Conservation (phyloP, 1,140 invertebrate genomes). For the Drosophila albomicans region DNA sequence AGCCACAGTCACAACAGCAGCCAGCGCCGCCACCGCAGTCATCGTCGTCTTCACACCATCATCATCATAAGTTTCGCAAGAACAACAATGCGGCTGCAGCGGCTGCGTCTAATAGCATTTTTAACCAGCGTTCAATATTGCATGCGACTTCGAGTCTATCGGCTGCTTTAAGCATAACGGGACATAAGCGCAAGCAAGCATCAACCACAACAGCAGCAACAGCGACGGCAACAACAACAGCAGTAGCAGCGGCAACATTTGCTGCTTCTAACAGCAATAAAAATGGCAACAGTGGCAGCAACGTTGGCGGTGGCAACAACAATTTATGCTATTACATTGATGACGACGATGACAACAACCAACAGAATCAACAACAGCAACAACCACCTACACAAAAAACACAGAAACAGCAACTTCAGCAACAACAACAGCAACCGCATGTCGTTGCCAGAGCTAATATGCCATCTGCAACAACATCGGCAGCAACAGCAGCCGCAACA, state of each 20-base stretch:
- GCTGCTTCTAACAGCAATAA: slow-evolving; percentile 44
- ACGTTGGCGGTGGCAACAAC: slow-evolving; percentile 30
- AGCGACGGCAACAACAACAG: slow-evolving; percentile 26
- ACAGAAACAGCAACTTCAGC: slow-evolving; percentile 40
- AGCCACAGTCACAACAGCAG: slow-evolving; percentile 53
- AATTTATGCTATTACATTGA: slow-evolving; percentile 65
- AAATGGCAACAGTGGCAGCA: slow-evolving; percentile 23
- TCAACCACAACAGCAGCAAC: slow-evolving; percentile 31
- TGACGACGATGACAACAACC: slow-evolving; percentile 62
- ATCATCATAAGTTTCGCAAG: slow-evolving; percentile 80
- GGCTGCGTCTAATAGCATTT: slow-evolving; percentile 83
- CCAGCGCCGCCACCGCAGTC: slow-evolving; percentile 46
- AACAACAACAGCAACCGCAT: slow-evolving; percentile 31
- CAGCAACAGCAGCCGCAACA: slow-evolving; percentile 39
- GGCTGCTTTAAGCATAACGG: slow-evolving; percentile 76
- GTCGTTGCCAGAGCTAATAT: slow-evolving; percentile 42
- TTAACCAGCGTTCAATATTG: slow-evolving; percentile 77
- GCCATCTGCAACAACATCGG: slow-evolving; percentile 48
- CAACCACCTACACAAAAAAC: slow-evolving; percentile 53
- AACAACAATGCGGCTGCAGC: slow-evolving; percentile 83
- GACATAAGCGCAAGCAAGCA: slow-evolving; percentile 66
- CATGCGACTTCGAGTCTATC: slow-evolving; percentile 69
- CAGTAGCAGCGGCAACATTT: slow-evolving; percentile 30
- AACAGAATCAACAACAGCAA: slow-evolving; percentile 57
- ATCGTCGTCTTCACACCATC: slow-evolving; percentile 60